phyloP scores from a whole-genome alignment of 2,888 invertebrate genomes.

The Aleiodes alternator region DNA sequence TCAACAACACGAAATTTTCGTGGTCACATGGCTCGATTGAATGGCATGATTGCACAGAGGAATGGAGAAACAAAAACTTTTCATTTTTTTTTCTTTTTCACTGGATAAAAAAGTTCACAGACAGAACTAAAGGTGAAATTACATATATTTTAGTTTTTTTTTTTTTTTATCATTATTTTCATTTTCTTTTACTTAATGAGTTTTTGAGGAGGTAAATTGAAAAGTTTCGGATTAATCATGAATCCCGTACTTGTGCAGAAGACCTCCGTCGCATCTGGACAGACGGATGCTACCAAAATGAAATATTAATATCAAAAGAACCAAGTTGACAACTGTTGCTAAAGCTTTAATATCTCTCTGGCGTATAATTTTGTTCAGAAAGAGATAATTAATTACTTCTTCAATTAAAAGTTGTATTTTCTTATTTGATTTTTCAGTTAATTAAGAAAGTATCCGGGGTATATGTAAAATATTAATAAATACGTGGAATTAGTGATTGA shows the following conservation, averaged over 20 bases:
- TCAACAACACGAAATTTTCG: conserved; percentile 28
- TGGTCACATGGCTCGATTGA: conserved; percentile 23
- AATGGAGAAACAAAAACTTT: neutral
- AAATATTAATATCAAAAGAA: conserved; percentile 51
- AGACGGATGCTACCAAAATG: conserved; percentile 32
- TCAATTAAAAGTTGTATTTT: conserved; percentile 61
- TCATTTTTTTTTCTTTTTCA: too few species aligned
- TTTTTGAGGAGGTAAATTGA: conserved; percentile 2
- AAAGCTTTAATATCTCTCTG: conserved; percentile 18
- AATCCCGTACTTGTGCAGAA: neutral
- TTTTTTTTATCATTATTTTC: too few species aligned
- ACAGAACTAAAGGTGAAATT: too few species aligned
- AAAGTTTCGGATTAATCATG: conserved; percentile 32
- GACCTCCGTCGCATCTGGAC: conserved; percentile 1
- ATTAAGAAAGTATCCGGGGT: neutral
- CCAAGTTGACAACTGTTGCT: conserved; percentile 22
- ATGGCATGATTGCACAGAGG: neutral
- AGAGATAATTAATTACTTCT: conserved; percentile 62
- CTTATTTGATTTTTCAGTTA: neutral
- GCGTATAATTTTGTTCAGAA: conserved; percentile 60
- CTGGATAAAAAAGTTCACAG: too few species aligned
- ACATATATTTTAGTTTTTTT: too few species aligned
- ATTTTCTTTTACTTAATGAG: too few species aligned
- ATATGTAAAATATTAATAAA: neutral
- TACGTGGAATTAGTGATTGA: too few species aligned